Percentiles rank a stretch among this genome's conserved stretches.
phyloP scores from a whole-genome alignment of 2,888 invertebrate genomes.

The Sinhomidia bicolor region DNA sequence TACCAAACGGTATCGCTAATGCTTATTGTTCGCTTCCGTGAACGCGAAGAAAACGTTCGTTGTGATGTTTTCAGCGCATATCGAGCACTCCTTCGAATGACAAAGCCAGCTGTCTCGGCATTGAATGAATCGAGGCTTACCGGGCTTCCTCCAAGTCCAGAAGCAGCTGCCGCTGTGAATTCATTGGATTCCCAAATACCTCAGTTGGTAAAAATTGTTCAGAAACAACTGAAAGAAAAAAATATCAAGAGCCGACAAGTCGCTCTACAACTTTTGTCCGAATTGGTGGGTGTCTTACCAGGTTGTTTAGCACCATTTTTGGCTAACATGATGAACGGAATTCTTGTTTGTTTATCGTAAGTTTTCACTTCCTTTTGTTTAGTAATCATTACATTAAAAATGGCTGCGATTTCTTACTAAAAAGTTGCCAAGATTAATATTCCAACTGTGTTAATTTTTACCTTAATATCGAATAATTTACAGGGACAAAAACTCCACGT shows the following conservation, averaged over 20 bases:
- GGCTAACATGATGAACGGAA: constrained; percentile 79
- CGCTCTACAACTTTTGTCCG: constrained; percentile 94
- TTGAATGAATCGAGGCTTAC: constrained; percentile 84
- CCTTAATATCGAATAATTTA: constrained; percentile 49
- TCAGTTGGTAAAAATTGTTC: constrained; percentile 87
- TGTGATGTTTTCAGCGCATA: constrained; percentile 99
- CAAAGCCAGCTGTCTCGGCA: constrained; percentile 86
- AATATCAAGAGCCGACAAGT: constrained; percentile 95
- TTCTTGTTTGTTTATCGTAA: constrained; percentile 89
- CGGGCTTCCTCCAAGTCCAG: constrained; percentile 89
- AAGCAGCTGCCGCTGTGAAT: constrained; percentile 83
- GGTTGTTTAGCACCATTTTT: constrained; percentile 80
- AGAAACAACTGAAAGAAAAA: constrained; percentile 92
- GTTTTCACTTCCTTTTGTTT: constrained; percentile 62
- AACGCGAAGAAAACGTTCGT: constrained; percentile 99
- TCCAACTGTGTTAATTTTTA: neutral
- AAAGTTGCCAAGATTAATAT: no score
- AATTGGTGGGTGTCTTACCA: constrained; percentile 93
- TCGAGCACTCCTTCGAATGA: constrained; percentile 94
- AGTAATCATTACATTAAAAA: neutral
- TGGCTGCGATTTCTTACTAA: neutral
- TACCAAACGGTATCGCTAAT: constrained; percentile 93
- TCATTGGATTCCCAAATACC: constrained; percentile 79
- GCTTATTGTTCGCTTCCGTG: constrained; percentile 83
- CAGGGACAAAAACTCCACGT: constrained; percentile 95